Base-by-base conservation (phyloP, 2,888 invertebrate species). In the Boloria euphrosyne region DNA sequence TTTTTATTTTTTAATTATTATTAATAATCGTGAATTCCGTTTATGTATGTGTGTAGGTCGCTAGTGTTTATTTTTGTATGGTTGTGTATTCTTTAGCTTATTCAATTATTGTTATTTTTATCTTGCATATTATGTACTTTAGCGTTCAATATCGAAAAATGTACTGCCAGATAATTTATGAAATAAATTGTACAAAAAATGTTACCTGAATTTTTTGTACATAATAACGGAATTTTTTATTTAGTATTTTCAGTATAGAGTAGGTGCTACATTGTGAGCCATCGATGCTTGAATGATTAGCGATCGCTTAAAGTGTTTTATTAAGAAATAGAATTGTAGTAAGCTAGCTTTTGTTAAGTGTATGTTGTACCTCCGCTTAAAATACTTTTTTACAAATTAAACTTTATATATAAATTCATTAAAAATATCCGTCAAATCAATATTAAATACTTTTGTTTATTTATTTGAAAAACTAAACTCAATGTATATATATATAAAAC, bases 201-300 rank as follows among this genome's bases (percentile, higher is more conserved):
- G 85, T 86, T 86, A 87, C 87, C 88, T 86, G 86, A 86, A 82
- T 82, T 85, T 83, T 83, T 82, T 83, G 74, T 83, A 80, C 84
- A 76, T 81, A 76, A 22, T 77, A 79, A 70, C 66, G 58, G 80
- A 79, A 80, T 76, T 63, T 75, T 78, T 66, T 59, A 69, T 72
- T 68, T 66, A 43, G 44, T 46, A 57, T 77, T 71, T 62, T 72
- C 22, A 71, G 72, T 77, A 77, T 79, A 77, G 67, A 71, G 68
- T 80, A 82, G 83, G 83, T 84, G 86, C 85, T 85, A 80, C 80
- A 75, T 71, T 64, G 64, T 77, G 16, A 78, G 66, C 49, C 52
- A 43, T 60, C 27, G 43, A 66, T 52, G 65, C 78, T 65, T 70
- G 60, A 58, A 52, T 38, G 43, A 54, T 16, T 63, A 59, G 58